Evolutionary conservation across 2,797 vertebrate species (phyloP).

Genomic region (Heliangelus exortis): DNA sequence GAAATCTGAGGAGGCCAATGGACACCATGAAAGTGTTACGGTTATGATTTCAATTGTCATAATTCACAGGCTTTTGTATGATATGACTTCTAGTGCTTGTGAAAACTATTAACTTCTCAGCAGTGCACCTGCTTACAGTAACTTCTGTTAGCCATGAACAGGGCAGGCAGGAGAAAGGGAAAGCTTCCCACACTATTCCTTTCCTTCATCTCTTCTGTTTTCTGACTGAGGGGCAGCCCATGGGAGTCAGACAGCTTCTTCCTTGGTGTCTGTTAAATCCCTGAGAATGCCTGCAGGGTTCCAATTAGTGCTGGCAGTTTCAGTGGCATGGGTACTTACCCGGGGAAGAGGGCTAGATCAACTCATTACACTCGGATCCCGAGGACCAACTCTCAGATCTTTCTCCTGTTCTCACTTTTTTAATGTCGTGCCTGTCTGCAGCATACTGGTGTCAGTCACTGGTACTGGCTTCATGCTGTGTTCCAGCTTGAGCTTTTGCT

Average conservation of each 20-base stretch:
- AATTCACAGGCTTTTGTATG: not conserved
- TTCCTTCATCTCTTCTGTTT: not conserved
- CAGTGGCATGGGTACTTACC: not conserved
- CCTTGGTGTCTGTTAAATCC: not conserved
- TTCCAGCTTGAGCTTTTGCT: not conserved
- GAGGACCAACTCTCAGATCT: not conserved
- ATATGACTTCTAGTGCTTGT: not conserved
- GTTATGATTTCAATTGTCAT: not conserved
- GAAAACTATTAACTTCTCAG: not conserved
- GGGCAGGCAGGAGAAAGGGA: not conserved
- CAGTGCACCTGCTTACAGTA: not conserved
- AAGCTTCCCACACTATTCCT: not conserved
- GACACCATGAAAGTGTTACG: rapidly evolving
- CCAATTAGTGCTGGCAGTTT: not conserved
- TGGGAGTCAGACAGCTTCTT: not conserved
- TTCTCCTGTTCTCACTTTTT: not conserved
- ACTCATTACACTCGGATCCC: not conserved
- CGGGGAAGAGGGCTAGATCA: not conserved
- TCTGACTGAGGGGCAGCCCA: not conserved
- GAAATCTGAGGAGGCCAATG: not conserved
- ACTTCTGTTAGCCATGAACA: not conserved
- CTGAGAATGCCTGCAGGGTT: not conserved
- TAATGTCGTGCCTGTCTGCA: not conserved
- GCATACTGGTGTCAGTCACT: not conserved
- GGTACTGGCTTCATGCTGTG: not conserved